These are phyloP conservation scores for Hypothenemus hampei DNA, from an alignment of 1,140 invertebrate species.

Conservation along the genomic window DNA sequence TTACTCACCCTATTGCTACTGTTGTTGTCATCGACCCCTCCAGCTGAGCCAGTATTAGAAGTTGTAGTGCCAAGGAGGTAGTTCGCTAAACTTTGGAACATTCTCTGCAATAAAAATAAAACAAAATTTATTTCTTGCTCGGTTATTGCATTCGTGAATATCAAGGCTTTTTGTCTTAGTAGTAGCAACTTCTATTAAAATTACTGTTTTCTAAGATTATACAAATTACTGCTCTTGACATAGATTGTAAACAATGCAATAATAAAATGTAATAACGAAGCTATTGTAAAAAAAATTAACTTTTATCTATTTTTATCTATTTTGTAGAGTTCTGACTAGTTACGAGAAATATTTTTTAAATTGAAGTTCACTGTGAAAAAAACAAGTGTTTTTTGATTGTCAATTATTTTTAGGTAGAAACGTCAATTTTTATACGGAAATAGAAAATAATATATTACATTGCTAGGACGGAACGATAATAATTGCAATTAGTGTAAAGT, in stretches of 20 bases:
- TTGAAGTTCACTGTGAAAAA: background rate
- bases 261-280: background rate
- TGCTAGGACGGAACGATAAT: too few species aligned
- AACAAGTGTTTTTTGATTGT: background rate
- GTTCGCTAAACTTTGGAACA: constrained; percentile 53
- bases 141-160: background rate
- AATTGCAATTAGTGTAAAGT: too few species aligned
- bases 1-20: constrained; percentile 20
- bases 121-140: background rate
- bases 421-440: too few species aligned
- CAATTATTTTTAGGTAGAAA: background rate
- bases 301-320: background rate
- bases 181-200: background rate
- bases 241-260: background rate
- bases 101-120: constrained; percentile 42
- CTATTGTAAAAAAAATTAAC: background rate
- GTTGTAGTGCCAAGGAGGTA: constrained; percentile 46
- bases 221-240: constrained; percentile 2
- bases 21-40: constrained; percentile 34
- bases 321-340: background rate
- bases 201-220: background rate
- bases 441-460: too few species aligned
- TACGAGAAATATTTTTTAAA: too few species aligned
- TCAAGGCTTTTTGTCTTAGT: background rate
- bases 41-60: constrained; percentile 31